Base-by-base conservation (phyloP, 2,888 invertebrate genomes). In the Ypsolopha sequella region DNA sequence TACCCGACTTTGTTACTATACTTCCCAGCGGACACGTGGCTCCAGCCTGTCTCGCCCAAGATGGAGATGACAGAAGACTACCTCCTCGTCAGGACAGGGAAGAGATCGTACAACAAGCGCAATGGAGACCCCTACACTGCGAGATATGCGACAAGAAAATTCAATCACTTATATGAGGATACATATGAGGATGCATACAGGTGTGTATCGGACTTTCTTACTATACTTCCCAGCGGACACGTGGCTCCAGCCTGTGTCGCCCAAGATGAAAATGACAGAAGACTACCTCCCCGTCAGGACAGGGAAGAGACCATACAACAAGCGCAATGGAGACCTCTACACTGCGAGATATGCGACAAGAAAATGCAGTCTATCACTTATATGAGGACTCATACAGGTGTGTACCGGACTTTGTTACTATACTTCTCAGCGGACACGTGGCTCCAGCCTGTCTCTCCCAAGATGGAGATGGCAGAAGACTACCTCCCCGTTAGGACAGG, bases 101-200 rank as follows among this genome's bases (percentile, higher is more conserved):
- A n/a, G n/a, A n/a, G 14, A 1, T 33, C 44, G 6, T 14, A 3
- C 24, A 11, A 7, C 24, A 52, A 51, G n/a, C 48, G 56, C 6
- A 6, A 13, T 2, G 51, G 52, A 4, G 59, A 57, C 4, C 60
- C 62, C 53, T 66, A 3, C 56, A 62, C 9, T 82, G 81, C 38
- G 60, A 63, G 0, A 59, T 76, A 0, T 85, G 85, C 56, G 56
- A 73, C 35, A 80, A 84, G 56, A 56, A 50, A 0, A 69, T 85
- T 11, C 77, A 74, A n/a, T n/a, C n/a, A n/a, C n/a, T 0, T 85
- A 85, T 56, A 56, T 82, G 65, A 60, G 70, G n/a, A 65, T 85
- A 0, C 85, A 85, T 53, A 63, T 81, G 70, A 56, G 84, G 3
- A 85, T 80, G 0, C 85, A 85, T 59, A 77, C 80, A 0, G 84